phyloP scores from a whole-genome alignment of 2,888 invertebrate genomes.

The Brenthis daphne region DNA sequence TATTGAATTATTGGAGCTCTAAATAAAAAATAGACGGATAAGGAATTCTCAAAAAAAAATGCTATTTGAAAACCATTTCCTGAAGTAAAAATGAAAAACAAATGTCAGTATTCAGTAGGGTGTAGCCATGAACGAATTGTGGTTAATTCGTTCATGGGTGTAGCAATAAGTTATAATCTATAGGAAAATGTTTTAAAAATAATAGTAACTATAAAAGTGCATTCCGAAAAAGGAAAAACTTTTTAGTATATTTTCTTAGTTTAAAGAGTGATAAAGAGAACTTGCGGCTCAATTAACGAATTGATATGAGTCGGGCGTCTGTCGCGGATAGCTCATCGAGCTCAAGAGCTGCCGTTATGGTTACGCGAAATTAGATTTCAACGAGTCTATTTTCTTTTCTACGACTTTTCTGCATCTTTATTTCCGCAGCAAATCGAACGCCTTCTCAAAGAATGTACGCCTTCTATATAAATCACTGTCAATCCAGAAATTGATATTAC shows the following conservation, averaged over 20 bases:
- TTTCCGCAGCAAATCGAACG: constrained; percentile 53
- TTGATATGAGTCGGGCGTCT: constrained; percentile 77
- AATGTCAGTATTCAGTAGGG: too few relatives aligned
- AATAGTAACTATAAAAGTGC: too few relatives aligned
- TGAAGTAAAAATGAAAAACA: too few relatives aligned
- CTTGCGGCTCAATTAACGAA: constrained; percentile 74
- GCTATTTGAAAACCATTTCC: too few relatives aligned
- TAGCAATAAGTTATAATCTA: too few relatives aligned
- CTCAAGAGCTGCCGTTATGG: constrained; percentile 76
- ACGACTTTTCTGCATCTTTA: constrained; percentile 59
- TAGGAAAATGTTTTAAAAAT: too few relatives aligned
- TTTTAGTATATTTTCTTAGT: not conserved
- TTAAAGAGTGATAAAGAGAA: constrained; percentile 59
- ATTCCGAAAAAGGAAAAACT: too few relatives aligned
- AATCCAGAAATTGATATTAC: constrained; percentile 4
- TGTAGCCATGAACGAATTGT: too few relatives aligned
- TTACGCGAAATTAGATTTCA: constrained; percentile 83
- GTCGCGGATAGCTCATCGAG: constrained; percentile 78
- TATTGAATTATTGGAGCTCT: too few relatives aligned
- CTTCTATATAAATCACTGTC: constrained; percentile 7
- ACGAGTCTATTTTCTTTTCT: constrained; percentile 75
- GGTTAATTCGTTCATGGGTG: too few relatives aligned
- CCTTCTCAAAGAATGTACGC: not conserved
- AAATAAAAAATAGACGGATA: too few relatives aligned
- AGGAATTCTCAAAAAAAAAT: too few relatives aligned